phyloP scores from a whole-genome alignment of 1,140 invertebrate genomes.

The Alviniconcha marisindica region DNA sequence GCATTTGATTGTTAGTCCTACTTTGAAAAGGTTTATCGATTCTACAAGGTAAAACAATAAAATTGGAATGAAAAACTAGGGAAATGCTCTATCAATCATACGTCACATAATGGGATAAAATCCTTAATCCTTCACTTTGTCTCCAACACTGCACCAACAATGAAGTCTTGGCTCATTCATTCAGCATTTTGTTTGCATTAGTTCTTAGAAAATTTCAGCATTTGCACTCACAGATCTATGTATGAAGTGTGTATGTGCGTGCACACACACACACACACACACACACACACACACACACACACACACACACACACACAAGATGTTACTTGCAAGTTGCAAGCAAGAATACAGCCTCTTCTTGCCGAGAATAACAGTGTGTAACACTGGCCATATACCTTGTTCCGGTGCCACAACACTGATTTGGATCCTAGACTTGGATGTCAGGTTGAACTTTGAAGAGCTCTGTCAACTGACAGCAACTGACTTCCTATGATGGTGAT shows the following conservation, averaged over 20 bases:
- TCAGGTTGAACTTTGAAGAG: not conserved
- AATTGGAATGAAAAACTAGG: conserved; percentile 13
- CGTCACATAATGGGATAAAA: not conserved
- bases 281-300: no score
- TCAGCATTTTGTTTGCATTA: no score
- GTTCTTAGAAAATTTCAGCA: no score
- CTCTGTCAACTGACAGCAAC: not conserved
- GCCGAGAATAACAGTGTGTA: not conserved
- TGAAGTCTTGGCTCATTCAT: no score
- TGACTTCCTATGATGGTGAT: conserved; percentile 15
- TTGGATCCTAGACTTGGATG: no score
- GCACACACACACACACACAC: no score
- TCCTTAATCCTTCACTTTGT: not conserved
- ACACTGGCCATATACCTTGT: not conserved
- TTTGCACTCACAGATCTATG: no score
- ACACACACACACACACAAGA: not conserved
- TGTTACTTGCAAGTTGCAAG: no score
- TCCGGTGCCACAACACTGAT: not conserved
- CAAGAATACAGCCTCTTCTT: no score
- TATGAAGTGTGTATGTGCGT: no score
- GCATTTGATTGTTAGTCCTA: no score
- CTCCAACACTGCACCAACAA: not conserved
- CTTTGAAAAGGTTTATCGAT: not conserved
- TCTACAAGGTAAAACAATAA: conserved; percentile 12
- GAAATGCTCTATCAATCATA: not conserved